Evolutionary conservation across 2,888 invertebrate genomes (phyloP), one percentile per base, ranked within the genome.

Genomic region (Rugalucina vietnamica): DNA sequence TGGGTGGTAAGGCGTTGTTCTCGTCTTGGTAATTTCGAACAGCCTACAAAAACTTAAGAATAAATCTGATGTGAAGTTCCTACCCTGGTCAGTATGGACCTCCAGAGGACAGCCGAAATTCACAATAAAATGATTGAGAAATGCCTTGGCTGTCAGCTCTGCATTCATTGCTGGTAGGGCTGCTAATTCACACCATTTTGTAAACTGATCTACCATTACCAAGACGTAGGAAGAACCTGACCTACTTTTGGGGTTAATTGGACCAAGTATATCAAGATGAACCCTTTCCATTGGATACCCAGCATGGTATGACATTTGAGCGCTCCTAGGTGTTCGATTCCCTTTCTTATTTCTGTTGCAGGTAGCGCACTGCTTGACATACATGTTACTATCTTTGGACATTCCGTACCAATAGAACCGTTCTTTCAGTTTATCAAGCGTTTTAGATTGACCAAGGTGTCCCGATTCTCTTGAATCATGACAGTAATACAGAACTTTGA

Each of bases 241-340:
- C 3, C n/a, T 37, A 27, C 74, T 79, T 12, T 29, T 39, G 14
- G 39, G 43, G n/a, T n/a, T n/a, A n/a, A 83, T 50, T 12, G 78
- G 82, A 18, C 82, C 82, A 0, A 82, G 39, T 34, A 84, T 76
- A 71, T 81, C 84, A 18, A 84, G 32, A 73, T 81, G 81, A 14
- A 81, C 77, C 32, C 84, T 8, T 60, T 84, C 83, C 76, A 83
- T 71, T 43, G 83, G 83, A 37, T 21, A 21, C 96, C 97, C 92
- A 98, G 99, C 95, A 97, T 98, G 37, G 97, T 97, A 93, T 98
- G 98, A n/a, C 3, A 71, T 69, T 72, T 80, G 32, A 3, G 24
- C 49, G 1, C 50, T 34, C 27, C 57, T 74, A 3, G 78, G 50
- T 8, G 49, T 73, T 36, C 76, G 34, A 10, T 18, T 34, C 8